Evolutionary conservation across 35 echinoderm and acorn worm species (phyloP), one percentile per base, ranked within the genome.

Genomic region (Lytechinus variegatus): DNA sequence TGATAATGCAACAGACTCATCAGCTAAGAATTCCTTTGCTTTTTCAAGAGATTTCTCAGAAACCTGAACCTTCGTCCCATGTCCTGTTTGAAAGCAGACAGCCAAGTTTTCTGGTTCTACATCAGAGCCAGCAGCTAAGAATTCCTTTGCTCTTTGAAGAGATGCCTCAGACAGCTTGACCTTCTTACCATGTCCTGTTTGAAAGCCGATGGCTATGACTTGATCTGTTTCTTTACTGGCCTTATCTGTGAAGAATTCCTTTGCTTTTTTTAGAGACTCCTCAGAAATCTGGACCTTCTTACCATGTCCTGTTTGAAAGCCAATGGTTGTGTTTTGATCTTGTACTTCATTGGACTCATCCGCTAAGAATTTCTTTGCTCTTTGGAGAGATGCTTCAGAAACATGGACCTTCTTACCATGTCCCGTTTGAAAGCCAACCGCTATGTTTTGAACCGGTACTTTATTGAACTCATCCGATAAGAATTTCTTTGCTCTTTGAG

Each of bases 161-260:
- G 97, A 94, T 86, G 27, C 94, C 53, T 95, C 53, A 19, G 97
- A 97, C 7, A 97, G 89, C 24, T 92, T 28, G 13, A 97, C 97
- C 87, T 86, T 95, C 9, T 51, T 29, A 21, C 97, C 97, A 58
- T 89, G 54, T 10, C 92, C 97, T 54, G 97, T 97, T 28, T 96
- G 95, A 66, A 97, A 97, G 57, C 97, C 97, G 14, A 86, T 52
- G 6, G 16, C 54, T 8, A 87, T 87, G 29, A 3, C 14, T 87
- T 87, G 8, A 87, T 14, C 29, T 2, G 29, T 10, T 27, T 9
- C 7, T 87, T 10, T 8, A 53, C 12, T 12, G 10, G 27, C 11
- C 7, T 53, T 86, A 44, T 87, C 52, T 13, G 27, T 52, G 6
- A 95, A 28, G 33, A 88, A 95, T 21, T 95, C 27, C 28, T 92